Base-by-base conservation (phyloP, 2,888 invertebrate genomes). In the Pecten maximus region DNA sequence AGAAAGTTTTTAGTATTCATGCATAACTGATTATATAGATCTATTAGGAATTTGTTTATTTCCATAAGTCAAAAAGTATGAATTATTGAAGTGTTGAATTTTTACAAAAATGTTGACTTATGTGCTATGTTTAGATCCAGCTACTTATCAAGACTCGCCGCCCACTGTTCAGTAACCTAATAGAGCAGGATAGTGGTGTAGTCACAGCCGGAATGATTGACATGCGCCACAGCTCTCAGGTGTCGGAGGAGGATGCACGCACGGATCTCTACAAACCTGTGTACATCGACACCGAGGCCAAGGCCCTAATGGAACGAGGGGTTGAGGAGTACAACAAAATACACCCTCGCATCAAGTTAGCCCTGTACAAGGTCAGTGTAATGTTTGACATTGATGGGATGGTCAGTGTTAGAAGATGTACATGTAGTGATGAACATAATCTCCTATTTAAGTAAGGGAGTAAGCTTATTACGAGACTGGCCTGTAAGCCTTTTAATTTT, bases 311-410 rank as follows among this genome's bases (percentile, higher is more conserved):
- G 93, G 93, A 94, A 86, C 95, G 95, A 91, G 96, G 95, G 2
- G 95, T 96, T 0, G 96, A 96, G 88, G 97, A 96, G 89, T 96
- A 96, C 93, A 97, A 96, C 93, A 97, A 97, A 92, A 95, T 95
- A 86, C 95, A 96, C 90, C 97, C 96, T 0, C 92, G 95, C 40
- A 96, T 97, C 90, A 95, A 95, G 87, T 92, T 97, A 44, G 94
- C 96, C 8, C 93, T 97, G 23, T 96, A 96, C 93, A 96, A 95
- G 95, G 96, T 96, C 91, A 88, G 39, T 48, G 28, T 23, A 23
- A n/a, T 23, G 28, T 88, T n/a, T n/a, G n/a, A n/a, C n/a, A n/a
- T n/a, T n/a, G n/a, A n/a, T n/a, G n/a, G n/a, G n/a, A n/a, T n/a
- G n/a, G n/a, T n/a, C n/a, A n/a, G n/a, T n/a, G n/a, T 28, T 88